Percentiles rank a stretch among this genome's conserved stretches.
These are phyloP conservation scores for Porites lutea DNA, from an alignment of 64 coral and sea anemone species.

Conservation along the genomic window DNA sequence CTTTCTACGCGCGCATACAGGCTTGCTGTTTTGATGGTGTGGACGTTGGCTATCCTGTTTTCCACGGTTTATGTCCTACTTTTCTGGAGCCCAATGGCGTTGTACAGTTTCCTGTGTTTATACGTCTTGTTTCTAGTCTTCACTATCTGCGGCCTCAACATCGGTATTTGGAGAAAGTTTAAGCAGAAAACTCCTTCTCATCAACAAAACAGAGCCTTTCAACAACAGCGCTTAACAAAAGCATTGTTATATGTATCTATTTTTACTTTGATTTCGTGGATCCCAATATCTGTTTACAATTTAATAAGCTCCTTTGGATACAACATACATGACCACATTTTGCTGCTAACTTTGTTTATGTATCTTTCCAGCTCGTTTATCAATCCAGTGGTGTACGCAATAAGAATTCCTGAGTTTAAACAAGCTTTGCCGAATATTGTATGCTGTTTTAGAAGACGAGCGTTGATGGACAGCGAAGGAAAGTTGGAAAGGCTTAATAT, in stretches of 20 bases:
- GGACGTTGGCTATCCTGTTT: background rate
- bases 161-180: background rate
- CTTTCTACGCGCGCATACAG: background rate
- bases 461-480: background rate
- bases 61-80: background rate
- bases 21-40: background rate
- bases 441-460: background rate
- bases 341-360: background rate
- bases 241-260: constrained; percentile 3
- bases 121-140: background rate
- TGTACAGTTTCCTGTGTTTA: background rate
- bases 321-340: background rate
- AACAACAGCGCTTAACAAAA: constrained; percentile 3
- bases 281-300: background rate
- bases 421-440: background rate
- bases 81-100: background rate
- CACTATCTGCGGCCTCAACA: background rate
- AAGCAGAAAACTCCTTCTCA: background rate
- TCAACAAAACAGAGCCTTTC: background rate
- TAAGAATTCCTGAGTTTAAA: background rate
- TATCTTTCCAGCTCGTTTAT: background rate
- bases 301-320: background rate
- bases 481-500: background rate
- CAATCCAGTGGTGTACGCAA: background rate
- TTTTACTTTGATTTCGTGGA: background rate